Evolutionary conservation across 2,797 vertebrate species (phyloP), one percentile per base, ranked within the genome.

Genomic region (Synaphobranchus kaupii): DNA sequence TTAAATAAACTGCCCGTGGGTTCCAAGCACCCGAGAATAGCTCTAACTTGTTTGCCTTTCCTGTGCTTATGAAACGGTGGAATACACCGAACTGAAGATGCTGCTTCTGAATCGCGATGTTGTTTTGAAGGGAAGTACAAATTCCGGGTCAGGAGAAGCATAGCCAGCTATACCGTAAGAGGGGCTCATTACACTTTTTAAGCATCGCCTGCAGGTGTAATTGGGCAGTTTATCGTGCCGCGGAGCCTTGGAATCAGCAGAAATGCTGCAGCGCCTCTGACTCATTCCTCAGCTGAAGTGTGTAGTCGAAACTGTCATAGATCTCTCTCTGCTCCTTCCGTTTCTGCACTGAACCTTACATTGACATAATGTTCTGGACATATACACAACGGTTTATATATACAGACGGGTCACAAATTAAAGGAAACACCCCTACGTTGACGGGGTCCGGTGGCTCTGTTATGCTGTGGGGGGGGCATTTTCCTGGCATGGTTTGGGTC

Each of bases 281-380:
- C 73, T 88, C 87, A 88, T 85, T 52, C 73, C 56, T 54, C 17
- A 22, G 87, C 80, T 17, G 7, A 56, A 63, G 83, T 58, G 50
- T 48, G 6, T 25, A n/a, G 20, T 68, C 47, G 47, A 52, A 66
- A 52, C 82, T 47, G 17, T 28, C 47, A 52, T 81, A n/a, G 28
- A 68, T 12, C 47, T 48, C 47, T 48, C 80, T 83, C 39, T 81
- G 56, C 31, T 87, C 34, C 58, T 28, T n/a, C 44, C 20, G 4
- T 4, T 25, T 28, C 48, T 63, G 86, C 13, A 52, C 20, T 17
- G 20, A 60, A 39, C 39, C 39, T 39, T 39, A 39, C 39, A 39
- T 39, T 39, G 39, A 2, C 39, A 39, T 39, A 39, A 39, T 39
- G 39, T 2, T 39, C 1, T 39, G 39, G 39, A 39, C 39, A 39